Percentiles rank a stretch among this genome's conserved stretches.
phyloP scores from a whole-genome alignment of 2,113 vertebrate genomes.

The Lutjanus erythropterus region DNA sequence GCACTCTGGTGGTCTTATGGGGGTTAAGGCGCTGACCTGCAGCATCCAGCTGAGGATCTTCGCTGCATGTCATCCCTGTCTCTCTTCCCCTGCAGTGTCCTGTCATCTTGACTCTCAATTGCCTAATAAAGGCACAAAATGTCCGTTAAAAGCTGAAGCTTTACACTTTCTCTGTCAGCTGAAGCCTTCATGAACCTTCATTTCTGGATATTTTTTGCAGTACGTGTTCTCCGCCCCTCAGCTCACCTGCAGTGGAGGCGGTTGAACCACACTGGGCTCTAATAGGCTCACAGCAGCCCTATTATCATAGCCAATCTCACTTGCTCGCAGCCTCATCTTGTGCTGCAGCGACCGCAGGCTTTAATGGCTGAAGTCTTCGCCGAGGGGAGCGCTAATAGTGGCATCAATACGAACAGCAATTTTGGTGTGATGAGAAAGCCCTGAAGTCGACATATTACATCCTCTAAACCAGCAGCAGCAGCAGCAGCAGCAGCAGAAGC shows the following conservation, averaged over 20 bases:
- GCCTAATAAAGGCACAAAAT: not conserved
- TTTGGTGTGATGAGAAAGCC: constrained; percentile 66
- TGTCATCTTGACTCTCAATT: not conserved
- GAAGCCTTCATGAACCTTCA: not conserved
- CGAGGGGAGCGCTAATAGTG: constrained; percentile 51
- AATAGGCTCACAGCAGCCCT: constrained; percentile 85
- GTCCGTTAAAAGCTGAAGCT: not conserved
- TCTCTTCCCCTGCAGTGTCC: not conserved
- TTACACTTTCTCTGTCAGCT: not conserved
- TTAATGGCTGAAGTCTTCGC: constrained; percentile 68
- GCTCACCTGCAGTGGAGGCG: constrained; percentile 57
- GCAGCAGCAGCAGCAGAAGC: constrained; percentile 38
- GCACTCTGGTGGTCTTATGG: too few species aligned
- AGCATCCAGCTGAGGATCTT: too few species aligned
- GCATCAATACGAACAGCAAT: constrained; percentile 65
- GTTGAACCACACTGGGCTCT: constrained; percentile 59
- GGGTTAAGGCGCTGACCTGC: too few species aligned
- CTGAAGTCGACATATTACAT: constrained; percentile 65
- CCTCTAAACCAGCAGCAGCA: constrained; percentile 44
- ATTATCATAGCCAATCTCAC: constrained; percentile 65
- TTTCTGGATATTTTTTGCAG: constrained; percentile 67
- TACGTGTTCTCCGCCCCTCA: constrained; percentile 1
- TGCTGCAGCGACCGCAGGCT: constrained; percentile 37
- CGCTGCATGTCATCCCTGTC: not conserved
- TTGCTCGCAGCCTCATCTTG: constrained; percentile 35